phyloP scores from a whole-genome alignment of 92 coral and sea anemone genomes.

The Parazoanthus atlanticus region DNA sequence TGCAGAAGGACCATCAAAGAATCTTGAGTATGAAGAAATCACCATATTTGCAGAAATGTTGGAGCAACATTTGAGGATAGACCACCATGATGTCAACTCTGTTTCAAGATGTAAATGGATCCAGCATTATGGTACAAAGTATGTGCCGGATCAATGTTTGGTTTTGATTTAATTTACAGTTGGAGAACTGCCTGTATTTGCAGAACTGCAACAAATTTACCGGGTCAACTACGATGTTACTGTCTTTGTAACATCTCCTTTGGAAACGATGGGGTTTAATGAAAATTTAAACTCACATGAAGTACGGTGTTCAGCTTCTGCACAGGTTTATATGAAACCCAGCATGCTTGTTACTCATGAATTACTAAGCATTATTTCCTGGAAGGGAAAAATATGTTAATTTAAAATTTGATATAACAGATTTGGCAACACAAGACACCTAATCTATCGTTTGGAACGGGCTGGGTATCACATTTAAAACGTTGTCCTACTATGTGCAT shows the following conservation, averaged over 20 bases:
- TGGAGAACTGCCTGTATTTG: slow-evolving; percentile 41
- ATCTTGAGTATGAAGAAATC: slow-evolving; percentile 13
- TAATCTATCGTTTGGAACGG: too few relatives aligned
- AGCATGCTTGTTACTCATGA: too few relatives aligned
- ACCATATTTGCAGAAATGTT: neutral
- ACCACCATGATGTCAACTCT: slow-evolving; percentile 2
- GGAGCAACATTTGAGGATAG: neutral
- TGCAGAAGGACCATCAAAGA: slow-evolving; percentile 34
- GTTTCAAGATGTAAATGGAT: slow-evolving; percentile 38
- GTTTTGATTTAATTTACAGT: slow-evolving; percentile 26
- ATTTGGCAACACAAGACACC: too few relatives aligned
- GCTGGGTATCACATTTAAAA: too few relatives aligned
- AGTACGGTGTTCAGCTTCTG: too few relatives aligned
- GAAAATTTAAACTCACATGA: too few relatives aligned
- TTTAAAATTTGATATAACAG: too few relatives aligned
- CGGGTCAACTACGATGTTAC: slow-evolving; percentile 2
- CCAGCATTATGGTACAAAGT: slow-evolving; percentile 34
- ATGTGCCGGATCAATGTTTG: slow-evolving; percentile 36
- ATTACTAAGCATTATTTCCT: too few relatives aligned
- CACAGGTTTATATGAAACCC: too few relatives aligned
- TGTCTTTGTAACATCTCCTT: slow-evolving; percentile 23
- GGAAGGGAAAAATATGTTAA: too few relatives aligned
- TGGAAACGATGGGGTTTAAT: too few relatives aligned
- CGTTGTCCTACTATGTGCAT: too few relatives aligned
- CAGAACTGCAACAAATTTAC: slow-evolving; percentile 4